Base-by-base conservation (phyloP, 2,113 vertebrate genomes). In the Tichodroma muraria region DNA sequence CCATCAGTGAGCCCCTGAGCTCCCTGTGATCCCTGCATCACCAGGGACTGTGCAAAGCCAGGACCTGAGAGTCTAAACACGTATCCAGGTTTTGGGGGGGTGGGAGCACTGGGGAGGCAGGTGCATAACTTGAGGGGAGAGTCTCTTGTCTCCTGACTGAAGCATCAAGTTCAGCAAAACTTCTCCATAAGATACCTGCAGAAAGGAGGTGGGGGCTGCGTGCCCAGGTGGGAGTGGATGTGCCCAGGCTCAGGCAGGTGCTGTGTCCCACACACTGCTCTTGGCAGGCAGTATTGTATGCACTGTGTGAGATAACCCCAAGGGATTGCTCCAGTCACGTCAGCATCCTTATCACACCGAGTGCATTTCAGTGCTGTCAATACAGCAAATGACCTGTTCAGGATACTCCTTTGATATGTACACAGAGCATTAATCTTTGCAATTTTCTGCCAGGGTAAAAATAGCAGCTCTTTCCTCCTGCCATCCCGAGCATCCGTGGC, bases 61-160 rank as follows among this genome's bases (percentile, higher is more conserved):
- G 33, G 23, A 42, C n/a, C 40, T 28, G 85, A 9, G 42, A 24
- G 33, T 31, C 31, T 35, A 3, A 85, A 44, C 47, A 16, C 27
- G 8, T n/a, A 9, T 15, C 27, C 44, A 17, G 27, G 56, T 78
- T 72, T 81, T 3, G 13, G 16, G 14, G 14, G 10, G 2, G 9
- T 89, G 13, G 27, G 30, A 24, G 54, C 1, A 0, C 17, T 65
- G 2, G 6, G 57, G 40, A 33, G 33, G 30, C 0, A 0, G 24
- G 14, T 49, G 21, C 3, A 0, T 35, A 53, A 7, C 24, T 1
- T 0, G 0, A 69, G 0, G n/a, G 37, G 6, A n/a, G 30, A 10
- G 37, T 37, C 66, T 22, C 9, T 53, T 8, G 3, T 30, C 18
- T 66, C 27, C 57, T 21, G 1, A 49, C 52, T 38, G 42, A 78